Evolutionary conservation across 1,140 invertebrate genomes (phyloP), one percentile per base, ranked within the genome.

Genomic region (Asbolus verrucosus): DNA sequence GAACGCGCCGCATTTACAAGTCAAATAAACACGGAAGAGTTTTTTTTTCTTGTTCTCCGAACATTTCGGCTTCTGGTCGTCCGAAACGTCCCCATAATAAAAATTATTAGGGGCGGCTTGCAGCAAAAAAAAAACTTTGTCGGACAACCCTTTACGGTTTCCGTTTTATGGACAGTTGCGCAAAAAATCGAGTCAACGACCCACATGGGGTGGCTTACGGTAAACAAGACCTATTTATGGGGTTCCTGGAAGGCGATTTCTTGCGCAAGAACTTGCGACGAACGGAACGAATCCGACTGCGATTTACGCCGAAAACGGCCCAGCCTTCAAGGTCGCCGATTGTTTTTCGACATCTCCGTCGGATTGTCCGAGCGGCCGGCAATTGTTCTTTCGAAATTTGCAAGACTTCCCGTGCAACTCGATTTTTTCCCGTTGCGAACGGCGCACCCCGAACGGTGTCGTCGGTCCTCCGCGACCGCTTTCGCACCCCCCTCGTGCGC

Each of bases 1-100:
- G 24, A 3, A 3, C 24, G 24, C n/a, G 21, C n/a, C 21, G 19
- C 46, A 54, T 54, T 54, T 54, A 54, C 46, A 54, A 54, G 46
- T 54, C 46, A 54, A 54, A 54, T 54, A 54, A 54, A 54, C 46
- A 30, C 46, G 46, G 46, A 54, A 54, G 46, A 13, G n/a, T 11
- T 36, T 36, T 36, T 36, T 36, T 36, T 11, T 36, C n/a, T 4
- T 6, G 33, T 4, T 4, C 3, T 27, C 3, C 24, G 24, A n/a
- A n/a, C n/a, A n/a, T n/a, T 27, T 27, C 24, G 33, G 33, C 33
- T 36, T 36, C 33, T 36, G 33, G 33, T 6, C 33, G 33, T 4
- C 11, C 8, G 6, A 27, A 16, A 43, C 2, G 9, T 6, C 41
- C 41, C 46, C 41, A 8, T 30, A 54, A 54, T 54, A 54, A 54